Base-by-base conservation (phyloP, 1,140 invertebrate genomes). In the Lordiphosa collinella region DNA sequence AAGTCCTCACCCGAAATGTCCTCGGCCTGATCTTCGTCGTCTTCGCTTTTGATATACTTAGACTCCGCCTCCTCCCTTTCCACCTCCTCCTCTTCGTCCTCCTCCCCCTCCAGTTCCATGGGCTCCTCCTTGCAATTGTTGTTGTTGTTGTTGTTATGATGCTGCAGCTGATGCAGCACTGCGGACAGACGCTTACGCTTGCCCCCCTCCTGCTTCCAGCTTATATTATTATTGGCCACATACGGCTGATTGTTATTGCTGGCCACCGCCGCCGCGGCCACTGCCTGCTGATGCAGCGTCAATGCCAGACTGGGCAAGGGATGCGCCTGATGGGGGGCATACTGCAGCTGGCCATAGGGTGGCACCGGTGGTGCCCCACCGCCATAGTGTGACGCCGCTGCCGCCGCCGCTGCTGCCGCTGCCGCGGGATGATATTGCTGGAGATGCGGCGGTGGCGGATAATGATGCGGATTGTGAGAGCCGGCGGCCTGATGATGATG, bases 141-240 rank as follows among this genome's bases (percentile, higher is more conserved):
- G 16, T 47, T 82, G 6, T 70, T 74, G 13, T 71, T 82, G 11
- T 80, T 84, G 18, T 70, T 74, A 50, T 88, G 54, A 46, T 88
- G 55, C 18, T 93, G 92, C 11, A 95, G 88, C 73, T 94, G 94
- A 70, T 94, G 93, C 37, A 95, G 86, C 1, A 95, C 94, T 64
- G 94, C 93, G 55, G 92, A 94, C 10, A 95, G 87, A n/a, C 94
- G 90, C 80, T 94, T 94, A 14, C 94, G 90, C 84, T 95, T 95
- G 18, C 93, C 90, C 50, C 25, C 25, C 25, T 29, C 25, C 2
- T 92, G 90, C 59, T 92, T 92, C 73, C 89, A 90, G 56, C 53
- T 43, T 2, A 75, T 91, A 60, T 93, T 93, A 43, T 93, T 91
- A 56, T 93, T 93, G 47, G 91, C 91, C 47, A 92, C 91, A 40